These are phyloP conservation scores for Nyctereutes procyonoides DNA, from an alignment of 2,113 vertebrate genomes.

Conservation along the genomic window DNA sequence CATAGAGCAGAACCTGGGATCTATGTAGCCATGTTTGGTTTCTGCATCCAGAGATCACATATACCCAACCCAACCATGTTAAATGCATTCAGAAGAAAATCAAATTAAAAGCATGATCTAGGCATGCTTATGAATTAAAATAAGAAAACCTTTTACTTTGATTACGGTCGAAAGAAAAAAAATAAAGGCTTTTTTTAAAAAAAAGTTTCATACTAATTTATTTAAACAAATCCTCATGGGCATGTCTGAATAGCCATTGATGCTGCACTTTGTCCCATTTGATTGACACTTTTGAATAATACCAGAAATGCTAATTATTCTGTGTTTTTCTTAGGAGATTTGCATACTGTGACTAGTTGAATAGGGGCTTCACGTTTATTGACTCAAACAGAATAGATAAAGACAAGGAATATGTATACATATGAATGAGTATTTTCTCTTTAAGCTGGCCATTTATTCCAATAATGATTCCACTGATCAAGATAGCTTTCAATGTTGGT, in stretches of 20 bases:
- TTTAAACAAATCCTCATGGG: slow-evolving; percentile 50
- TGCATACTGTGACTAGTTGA: slow-evolving; percentile 31
- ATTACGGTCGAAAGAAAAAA: slow-evolving; percentile 34
- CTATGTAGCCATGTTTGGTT: neutral
- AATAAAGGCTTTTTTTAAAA: neutral
- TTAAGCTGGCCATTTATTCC: slow-evolving; percentile 19
- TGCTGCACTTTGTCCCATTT: slow-evolving; percentile 77
- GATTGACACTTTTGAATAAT: slow-evolving; percentile 55
- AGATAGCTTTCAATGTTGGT: neutral
- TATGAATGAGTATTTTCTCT: slow-evolving; percentile 70
- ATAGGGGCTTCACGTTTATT: slow-evolving; percentile 41
- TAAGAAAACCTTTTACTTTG: slow-evolving; percentile 14
- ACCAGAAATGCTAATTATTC: slow-evolving; percentile 42
- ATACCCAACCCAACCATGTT: slow-evolving; percentile 2
- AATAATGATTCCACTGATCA: neutral
- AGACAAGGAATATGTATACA: slow-evolving; percentile 34
- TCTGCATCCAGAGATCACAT: slow-evolving; percentile 14
- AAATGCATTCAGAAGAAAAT: slow-evolving; percentile 43
- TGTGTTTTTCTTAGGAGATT: slow-evolving; percentile 41
- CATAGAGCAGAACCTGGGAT: neutral
- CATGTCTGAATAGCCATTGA: slow-evolving; percentile 67
- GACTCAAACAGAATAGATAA: slow-evolving; percentile 51
- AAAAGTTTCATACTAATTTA: slow-evolving; percentile 13
- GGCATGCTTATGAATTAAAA: slow-evolving; percentile 43
- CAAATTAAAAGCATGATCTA: slow-evolving; percentile 36